These are phyloP conservation scores for Lithosia quadra DNA, from an alignment of 2,888 invertebrate species.

Conservation along the genomic window DNA sequence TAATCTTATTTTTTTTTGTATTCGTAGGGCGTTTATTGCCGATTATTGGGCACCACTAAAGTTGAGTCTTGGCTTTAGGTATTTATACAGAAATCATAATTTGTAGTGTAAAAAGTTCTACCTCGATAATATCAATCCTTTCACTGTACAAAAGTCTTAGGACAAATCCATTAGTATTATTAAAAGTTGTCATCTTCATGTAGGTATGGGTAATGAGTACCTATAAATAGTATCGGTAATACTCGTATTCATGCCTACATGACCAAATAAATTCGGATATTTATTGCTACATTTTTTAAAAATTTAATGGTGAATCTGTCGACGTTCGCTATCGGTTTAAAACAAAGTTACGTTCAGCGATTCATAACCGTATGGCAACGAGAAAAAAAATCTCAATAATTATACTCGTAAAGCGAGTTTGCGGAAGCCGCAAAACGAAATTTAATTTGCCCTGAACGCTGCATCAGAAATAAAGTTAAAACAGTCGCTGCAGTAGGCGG, in stretches of 20 bases:
- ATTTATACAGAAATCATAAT: too few species aligned
- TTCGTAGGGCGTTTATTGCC: too few species aligned
- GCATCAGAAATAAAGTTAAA: slow-evolving; percentile 87
- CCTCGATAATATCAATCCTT: too few species aligned
- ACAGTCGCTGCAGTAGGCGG: slow-evolving; percentile 85
- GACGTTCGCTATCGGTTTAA: slow-evolving; percentile 55
- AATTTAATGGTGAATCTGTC: slow-evolving; percentile 38
- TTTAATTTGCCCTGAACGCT: slow-evolving; percentile 87
- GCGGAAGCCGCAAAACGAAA: slow-evolving; percentile 86
- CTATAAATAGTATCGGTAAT: not conserved
- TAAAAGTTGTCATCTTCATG: too few species aligned
- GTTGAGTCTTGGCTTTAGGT: too few species aligned
- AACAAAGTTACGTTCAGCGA: slow-evolving; percentile 70
- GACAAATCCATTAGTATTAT: too few species aligned
- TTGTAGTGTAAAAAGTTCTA: too few species aligned
- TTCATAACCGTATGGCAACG: slow-evolving; percentile 70
- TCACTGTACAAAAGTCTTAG: too few species aligned
- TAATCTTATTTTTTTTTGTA: too few species aligned
- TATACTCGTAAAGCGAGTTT: slow-evolving; percentile 83
- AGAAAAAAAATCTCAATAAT: slow-evolving; percentile 71
- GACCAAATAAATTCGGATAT: not conserved
- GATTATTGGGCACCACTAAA: too few species aligned
- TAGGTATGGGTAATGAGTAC: not conserved
- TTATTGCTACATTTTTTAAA: not conserved
- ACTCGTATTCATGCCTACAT: not conserved